Evolutionary conservation across 2,888 invertebrate genomes (phyloP).

Genomic region (Cephus pulcher): DNA sequence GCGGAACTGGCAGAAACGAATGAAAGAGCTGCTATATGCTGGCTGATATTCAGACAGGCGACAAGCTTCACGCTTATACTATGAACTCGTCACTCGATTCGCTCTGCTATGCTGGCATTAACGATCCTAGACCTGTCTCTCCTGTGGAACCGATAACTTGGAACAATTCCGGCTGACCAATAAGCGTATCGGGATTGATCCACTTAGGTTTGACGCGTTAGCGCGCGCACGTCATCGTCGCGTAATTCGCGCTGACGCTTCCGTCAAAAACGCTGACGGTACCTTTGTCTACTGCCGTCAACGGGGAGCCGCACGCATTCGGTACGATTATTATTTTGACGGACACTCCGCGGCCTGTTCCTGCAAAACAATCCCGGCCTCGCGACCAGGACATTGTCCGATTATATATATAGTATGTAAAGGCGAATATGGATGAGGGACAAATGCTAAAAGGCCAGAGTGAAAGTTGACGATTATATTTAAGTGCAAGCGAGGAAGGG

Average conservation of each 20-base stretch:
- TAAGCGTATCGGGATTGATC: slow-evolving; percentile 32
- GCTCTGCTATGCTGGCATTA: neutral
- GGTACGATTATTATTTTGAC: neutral
- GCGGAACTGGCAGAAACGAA: neutral
- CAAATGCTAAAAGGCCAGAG: neutral
- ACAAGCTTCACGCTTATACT: slow-evolving; percentile 5
- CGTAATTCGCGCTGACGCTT: slow-evolving; percentile 41
- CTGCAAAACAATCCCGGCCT: neutral
- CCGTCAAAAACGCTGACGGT: slow-evolving; percentile 50
- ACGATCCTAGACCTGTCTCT: neutral
- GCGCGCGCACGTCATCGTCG: slow-evolving; percentile 5
- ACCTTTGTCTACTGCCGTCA: slow-evolving; percentile 49
- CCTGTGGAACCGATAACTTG: slow-evolving; percentile 39
- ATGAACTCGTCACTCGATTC: neutral
- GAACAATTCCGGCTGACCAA: neutral
- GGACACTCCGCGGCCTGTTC: neutral
- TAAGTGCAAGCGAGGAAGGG: neutral
- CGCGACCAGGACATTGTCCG: neutral
- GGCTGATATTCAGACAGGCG: neutral
- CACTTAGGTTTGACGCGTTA: slow-evolving; percentile 16
- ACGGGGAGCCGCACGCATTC: neutral
- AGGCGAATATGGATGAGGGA: neutral
- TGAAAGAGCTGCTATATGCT: neutral
- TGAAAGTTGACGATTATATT: neutral
- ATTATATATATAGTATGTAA: neutral